Base-by-base conservation (phyloP, 2,797 vertebrate genomes). In the Otolemur crassicaudatus region DNA sequence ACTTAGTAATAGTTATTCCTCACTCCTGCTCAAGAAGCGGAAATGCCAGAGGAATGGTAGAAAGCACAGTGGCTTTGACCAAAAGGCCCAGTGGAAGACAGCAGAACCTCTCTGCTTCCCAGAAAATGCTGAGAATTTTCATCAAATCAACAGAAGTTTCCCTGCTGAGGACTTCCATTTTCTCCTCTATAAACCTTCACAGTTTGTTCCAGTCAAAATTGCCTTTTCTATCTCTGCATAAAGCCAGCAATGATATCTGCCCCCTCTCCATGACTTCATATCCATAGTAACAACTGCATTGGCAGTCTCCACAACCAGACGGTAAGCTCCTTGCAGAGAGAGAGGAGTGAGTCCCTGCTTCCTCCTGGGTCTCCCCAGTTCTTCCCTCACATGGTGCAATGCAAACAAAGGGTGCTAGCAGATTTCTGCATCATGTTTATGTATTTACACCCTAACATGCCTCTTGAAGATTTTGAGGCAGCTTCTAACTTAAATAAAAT, bases 401-500 rank as follows among this genome's bases (percentile, higher is more conserved):
- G 69, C 82, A 56, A 61, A 84, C 37, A 72, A 60, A n/a, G n/a
- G 23, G 20, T 56, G 12, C 34, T 70, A 29, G 63, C n/a, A 69
- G 63, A 81, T 40, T 46, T 85, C 27, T 63, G 83, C 25, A 43
- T 63, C 34, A 58, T 65, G 25, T 60, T 9, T 43, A 65, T 13
- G 12, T 84, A 60, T 81, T 69, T 76, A 34, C 43, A 86, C 17
- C 27, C 69, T 34, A 65, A 65, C 25, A 82, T 2, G 60, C 69
- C 27, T 27, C 87, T 76, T 14, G 58, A 83, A 65, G 34, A 53
- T 58, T 97, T 86, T 82, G 61, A 91, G 56, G 34, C 65, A 65
- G 37, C n/a, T 85, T 81, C 27, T 60, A 70, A 76, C 72, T 87
- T 75, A 60, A 95, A 77, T n/a, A 81, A 49, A 77, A 53, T 87